phyloP scores from a whole-genome alignment of 2,888 invertebrate species.

The Terebella lapidaria region DNA sequence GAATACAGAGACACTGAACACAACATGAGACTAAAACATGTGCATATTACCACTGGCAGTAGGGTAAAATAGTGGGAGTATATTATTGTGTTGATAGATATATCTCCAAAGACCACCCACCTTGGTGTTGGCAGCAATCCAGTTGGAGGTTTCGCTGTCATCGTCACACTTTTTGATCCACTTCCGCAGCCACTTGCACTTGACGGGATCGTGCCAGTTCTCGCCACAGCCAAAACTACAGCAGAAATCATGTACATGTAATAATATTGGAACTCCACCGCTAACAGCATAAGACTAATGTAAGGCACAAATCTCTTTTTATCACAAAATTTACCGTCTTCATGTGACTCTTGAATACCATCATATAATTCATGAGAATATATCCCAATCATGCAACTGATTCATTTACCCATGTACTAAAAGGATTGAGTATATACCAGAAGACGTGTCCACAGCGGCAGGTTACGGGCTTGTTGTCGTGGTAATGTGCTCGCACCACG shows the following conservation, averaged over 20 bases:
- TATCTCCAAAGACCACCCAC: conserved; percentile 39
- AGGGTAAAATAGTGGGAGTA: too few species aligned
- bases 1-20: too few species aligned
- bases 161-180: conserved; percentile 99
- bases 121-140: conserved; percentile 99
- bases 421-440: too few species aligned
- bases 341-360: too few species aligned
- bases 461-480: conserved; percentile 83
- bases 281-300: too few species aligned
- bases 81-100: background rate
- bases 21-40: background rate
- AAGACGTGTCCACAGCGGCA: conserved; percentile 90
- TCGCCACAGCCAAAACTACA: conserved; percentile 78
- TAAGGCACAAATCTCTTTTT: too few species aligned
- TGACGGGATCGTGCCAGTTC: conserved; percentile 84
- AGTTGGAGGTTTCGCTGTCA: conserved; percentile 97
- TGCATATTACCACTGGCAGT: background rate
- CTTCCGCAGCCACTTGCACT: conserved; percentile 82
- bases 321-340: too few species aligned
- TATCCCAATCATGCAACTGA: too few species aligned
- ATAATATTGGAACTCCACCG: too few species aligned
- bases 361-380: too few species aligned
- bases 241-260: too few species aligned
- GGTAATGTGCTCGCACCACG: conserved; percentile 68
- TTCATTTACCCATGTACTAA: too few species aligned